phyloP scores from a whole-genome alignment of 2,888 invertebrate species.

The Callyntrura guangdongensis region DNA sequence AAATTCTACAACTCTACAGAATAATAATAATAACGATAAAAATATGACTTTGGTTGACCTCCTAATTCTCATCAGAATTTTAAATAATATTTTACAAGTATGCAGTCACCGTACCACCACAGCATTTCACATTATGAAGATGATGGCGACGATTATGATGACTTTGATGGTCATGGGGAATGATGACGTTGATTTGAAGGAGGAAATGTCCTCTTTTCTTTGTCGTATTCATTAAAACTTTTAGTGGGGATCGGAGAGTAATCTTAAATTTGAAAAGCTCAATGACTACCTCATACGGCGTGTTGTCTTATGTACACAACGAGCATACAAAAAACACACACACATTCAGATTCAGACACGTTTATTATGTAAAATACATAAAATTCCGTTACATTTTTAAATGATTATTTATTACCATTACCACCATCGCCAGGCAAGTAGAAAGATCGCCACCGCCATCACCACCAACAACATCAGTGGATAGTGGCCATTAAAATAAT shows the following conservation, averaged over 20 bases:
- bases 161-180: constrained; percentile 56
- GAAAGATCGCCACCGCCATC: constrained; percentile 23
- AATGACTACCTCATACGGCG: constrained; percentile 42
- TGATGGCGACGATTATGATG: constrained; percentile 1
- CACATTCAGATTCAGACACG: background rate
- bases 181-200: constrained; percentile 40
- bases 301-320: background rate
- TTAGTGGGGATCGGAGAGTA: background rate
- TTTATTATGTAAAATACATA: constrained; percentile 33
- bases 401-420: constrained; percentile 61
- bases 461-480: constrained; percentile 10
- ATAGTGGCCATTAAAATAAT: constrained; percentile 51
- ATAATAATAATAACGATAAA: no score
- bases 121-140: background rate
- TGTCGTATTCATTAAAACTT: constrained; percentile 42
- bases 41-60: constrained; percentile 43
- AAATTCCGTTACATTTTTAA: constrained; percentile 59
- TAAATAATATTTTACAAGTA: constrained; percentile 1
- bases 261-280: constrained; percentile 11
- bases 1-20: background rate
- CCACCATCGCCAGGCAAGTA: constrained; percentile 9
- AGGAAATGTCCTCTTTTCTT: constrained; percentile 53
- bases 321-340: background rate
- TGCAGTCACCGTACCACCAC: background rate
- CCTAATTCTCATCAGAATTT: constrained; percentile 51